Evolutionary conservation across 2,113 vertebrate genomes (phyloP).

Genomic region (Capreolus pygargus): DNA sequence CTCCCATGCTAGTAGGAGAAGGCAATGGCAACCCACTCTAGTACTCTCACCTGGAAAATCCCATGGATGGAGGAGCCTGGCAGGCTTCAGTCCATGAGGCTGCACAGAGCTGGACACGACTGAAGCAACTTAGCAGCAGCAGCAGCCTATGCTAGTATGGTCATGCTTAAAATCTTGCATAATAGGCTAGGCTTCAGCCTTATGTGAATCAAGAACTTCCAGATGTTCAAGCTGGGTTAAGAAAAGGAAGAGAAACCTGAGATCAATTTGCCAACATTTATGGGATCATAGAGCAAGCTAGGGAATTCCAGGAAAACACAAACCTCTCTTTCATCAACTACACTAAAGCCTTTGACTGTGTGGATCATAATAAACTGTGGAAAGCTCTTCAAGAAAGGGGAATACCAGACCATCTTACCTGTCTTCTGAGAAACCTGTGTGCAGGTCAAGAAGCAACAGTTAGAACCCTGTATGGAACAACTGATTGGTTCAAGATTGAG

Average conservation of each 20-base stretch:
- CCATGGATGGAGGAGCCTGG: neutral
- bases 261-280: neutral
- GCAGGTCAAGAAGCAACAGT: neutral
- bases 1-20: neutral
- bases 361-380: neutral
- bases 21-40: neutral
- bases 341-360: neutral
- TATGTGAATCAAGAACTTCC: neutral
- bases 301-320: neutral
- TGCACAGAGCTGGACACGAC: neutral
- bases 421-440: neutral
- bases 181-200: neutral
- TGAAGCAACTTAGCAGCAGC: neutral
- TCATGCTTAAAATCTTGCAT: neutral
- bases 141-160: neutral
- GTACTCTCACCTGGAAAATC: neutral
- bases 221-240: neutral
- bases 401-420: neutral
- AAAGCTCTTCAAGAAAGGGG: neutral
- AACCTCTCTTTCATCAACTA: neutral
- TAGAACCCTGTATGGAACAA: neutral
- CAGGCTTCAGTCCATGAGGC: neutral
- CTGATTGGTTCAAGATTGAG: neutral
- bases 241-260: neutral
- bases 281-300: neutral